phyloP scores from a whole-genome alignment of 1,140 invertebrate species.

The Lepidurus apus region DNA sequence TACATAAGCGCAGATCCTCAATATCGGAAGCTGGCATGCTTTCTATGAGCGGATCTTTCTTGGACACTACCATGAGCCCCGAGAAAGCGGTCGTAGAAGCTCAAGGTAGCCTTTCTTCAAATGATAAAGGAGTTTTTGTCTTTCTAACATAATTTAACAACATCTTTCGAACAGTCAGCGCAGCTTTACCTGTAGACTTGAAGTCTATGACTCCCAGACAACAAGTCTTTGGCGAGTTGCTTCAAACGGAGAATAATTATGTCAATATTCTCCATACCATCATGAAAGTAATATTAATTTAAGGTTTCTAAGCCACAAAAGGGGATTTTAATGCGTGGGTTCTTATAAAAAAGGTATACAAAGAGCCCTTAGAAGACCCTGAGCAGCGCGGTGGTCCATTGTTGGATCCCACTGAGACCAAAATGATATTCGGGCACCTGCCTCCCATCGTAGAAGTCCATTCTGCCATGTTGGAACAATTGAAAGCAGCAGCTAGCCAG shows the following conservation, averaged over 20 bases:
- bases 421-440: constrained; percentile 94
- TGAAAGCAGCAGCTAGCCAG: constrained; percentile 59
- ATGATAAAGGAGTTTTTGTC: not conserved
- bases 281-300: constrained; percentile 57
- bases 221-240: constrained; percentile 85
- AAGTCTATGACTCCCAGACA: constrained; percentile 65
- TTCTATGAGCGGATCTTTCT: constrained; percentile 77
- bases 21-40: constrained; percentile 72
- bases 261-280: constrained; percentile 90
- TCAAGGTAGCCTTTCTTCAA: not conserved
- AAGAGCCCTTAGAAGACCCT: constrained; percentile 81
- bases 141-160: not conserved
- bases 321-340: not conserved
- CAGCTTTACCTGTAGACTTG: constrained; percentile 39
- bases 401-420: constrained; percentile 84
- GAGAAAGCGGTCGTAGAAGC: constrained; percentile 26
- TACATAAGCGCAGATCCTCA: constrained; percentile 69
- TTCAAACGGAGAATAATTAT: constrained; percentile 96
- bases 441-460: constrained; percentile 90
- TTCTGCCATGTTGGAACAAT: constrained; percentile 71
- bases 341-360: constrained; percentile 68
- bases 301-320: not conserved
- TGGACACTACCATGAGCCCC: constrained; percentile 64
- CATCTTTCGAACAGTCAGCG: not conserved
- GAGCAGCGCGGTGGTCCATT: constrained; percentile 67